These are phyloP conservation scores for Leucoma salicis DNA, from an alignment of 2,888 invertebrate species.

Conservation along the genomic window DNA sequence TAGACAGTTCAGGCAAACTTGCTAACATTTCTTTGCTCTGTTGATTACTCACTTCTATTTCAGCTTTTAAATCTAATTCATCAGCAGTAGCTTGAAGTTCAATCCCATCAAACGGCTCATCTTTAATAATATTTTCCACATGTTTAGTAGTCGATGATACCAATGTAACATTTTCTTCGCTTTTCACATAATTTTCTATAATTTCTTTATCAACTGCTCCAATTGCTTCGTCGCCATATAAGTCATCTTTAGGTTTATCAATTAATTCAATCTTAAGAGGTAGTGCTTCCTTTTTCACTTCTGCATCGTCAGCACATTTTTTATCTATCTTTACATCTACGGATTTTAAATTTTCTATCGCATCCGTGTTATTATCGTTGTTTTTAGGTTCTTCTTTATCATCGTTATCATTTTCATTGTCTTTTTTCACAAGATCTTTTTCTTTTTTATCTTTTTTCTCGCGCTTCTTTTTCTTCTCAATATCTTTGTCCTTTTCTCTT, in stretches of 20 bases:
- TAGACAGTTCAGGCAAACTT: constrained; percentile 90
- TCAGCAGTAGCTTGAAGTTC: constrained; percentile 82
- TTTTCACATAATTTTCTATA: constrained; percentile 80
- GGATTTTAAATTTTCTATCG: constrained; percentile 15
- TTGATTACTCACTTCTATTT: constrained; percentile 58
- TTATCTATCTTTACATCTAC: constrained; percentile 26
- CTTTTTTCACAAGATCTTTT: constrained; percentile 59
- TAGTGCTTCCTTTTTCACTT: constrained; percentile 29
- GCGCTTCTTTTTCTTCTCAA: constrained; percentile 76
- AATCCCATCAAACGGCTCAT: constrained; percentile 80
- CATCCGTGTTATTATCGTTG: constrained; percentile 15
- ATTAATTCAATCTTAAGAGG: constrained; percentile 32
- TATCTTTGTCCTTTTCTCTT: constrained; percentile 77
- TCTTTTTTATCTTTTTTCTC: constrained; percentile 82
- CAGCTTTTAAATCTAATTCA: constrained; percentile 79
- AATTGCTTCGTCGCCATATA: constrained; percentile 79
- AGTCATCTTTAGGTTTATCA: constrained; percentile 52
- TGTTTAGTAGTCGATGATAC: constrained; percentile 43
- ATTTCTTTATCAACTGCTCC: constrained; percentile 82
- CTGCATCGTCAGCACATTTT: constrained; percentile 19
- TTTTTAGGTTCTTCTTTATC: constrained; percentile 30
- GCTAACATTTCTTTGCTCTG: constrained; percentile 84
- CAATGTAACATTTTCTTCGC: constrained; percentile 44
- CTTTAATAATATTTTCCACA: constrained; percentile 64
- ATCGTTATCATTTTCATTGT: constrained; percentile 41